Percentiles rank a stretch among this genome's conserved stretches.
These are phyloP conservation scores for Portevinia maculata DNA, from an alignment of 2,888 invertebrate species.

Conservation along the genomic window DNA sequence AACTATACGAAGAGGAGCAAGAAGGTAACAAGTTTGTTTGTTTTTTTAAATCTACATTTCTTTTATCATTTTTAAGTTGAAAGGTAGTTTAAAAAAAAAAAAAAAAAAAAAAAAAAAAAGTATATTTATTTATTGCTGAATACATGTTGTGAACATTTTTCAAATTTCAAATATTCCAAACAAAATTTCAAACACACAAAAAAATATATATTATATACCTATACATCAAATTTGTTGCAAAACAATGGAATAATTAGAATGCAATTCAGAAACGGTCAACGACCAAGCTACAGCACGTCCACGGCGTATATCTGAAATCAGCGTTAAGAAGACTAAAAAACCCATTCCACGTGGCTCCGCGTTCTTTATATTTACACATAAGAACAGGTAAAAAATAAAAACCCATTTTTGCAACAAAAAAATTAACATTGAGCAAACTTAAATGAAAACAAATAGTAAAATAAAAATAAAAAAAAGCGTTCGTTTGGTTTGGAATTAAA, in stretches of 20 bases:
- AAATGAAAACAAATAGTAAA: conserved; percentile 13
- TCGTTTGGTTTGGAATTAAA: conserved; percentile 65
- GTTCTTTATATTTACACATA: conserved; percentile 96
- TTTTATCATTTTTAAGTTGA: conserved; percentile 25
- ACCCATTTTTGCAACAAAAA: conserved; percentile 60
- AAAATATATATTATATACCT: conserved; percentile 54
- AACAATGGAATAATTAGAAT: conserved; percentile 78
- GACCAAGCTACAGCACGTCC: conserved; percentile 88
- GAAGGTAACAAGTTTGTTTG: conserved; percentile 81
- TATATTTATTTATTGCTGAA: neutral
- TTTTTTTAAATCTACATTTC: conserved; percentile 5
- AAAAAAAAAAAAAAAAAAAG: too few relatives aligned
- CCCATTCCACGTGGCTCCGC: conserved; percentile 96
- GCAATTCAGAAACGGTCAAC: conserved; percentile 83
- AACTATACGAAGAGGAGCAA: conserved; percentile 84
- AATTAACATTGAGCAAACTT: neutral
- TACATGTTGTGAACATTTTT: neutral
- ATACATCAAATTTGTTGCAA: conserved; percentile 53
- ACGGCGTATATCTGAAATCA: conserved; percentile 92
- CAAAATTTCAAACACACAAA: conserved; percentile 22
- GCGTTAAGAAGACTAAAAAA: conserved; percentile 92
- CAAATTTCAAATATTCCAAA: conserved; percentile 3
- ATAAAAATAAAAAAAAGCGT: conserved; percentile 40
- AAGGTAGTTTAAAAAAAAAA: conserved; percentile 17
- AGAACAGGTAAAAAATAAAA: conserved; percentile 91